Base-by-base conservation (phyloP, 2,888 invertebrate species). In the Aleiodes testaceus region DNA sequence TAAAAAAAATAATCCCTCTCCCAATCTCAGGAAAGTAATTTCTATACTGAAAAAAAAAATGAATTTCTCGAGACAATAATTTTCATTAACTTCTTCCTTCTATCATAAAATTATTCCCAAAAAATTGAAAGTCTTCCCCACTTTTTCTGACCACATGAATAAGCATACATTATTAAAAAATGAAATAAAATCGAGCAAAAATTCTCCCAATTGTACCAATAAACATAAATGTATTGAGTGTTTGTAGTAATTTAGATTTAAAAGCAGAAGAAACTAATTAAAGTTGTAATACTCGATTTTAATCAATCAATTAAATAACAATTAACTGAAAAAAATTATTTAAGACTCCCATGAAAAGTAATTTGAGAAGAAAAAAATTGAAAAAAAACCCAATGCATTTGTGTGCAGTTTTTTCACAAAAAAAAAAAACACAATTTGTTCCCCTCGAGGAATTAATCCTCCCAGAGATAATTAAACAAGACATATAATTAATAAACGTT, bases 181-280 rank as follows among this genome's bases (percentile, higher is more conserved):
- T 59, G 49, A 61, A 45, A 26, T 14, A 59, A 65, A 30, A n/a
- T 22, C 44, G 44, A 50, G 36, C 16, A 61, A 63, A 30, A 69
- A 71, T 22, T 52, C 63, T 61, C 18, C 49, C 52, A 73, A 59
- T 69, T 55, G 63, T 72, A 70, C 30, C 69, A 63, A 66, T 59
- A 52, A 69, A 63, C 20, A 84, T 86, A 85, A 84, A 84, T 86
- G 86, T 87, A 85, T 80, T 87, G 84, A 85, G 84, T 87, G 87
- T 87, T 81, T 78, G 85, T 86, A 87, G 87, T 80, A 36, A 59
- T 59, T 80, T 87, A 87, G 85, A 81, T 81, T 79, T 83, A 70
- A 75, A 36, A 83, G 59, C 59, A 36, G 59, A 18, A 36, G 11
- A 65, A 70, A 59, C 16, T 59, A 59, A 59, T 22, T 69, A 53